Conservation (phyloP, 2,113 vertebrate species). For the Himantopus leucocephalus region DNA sequence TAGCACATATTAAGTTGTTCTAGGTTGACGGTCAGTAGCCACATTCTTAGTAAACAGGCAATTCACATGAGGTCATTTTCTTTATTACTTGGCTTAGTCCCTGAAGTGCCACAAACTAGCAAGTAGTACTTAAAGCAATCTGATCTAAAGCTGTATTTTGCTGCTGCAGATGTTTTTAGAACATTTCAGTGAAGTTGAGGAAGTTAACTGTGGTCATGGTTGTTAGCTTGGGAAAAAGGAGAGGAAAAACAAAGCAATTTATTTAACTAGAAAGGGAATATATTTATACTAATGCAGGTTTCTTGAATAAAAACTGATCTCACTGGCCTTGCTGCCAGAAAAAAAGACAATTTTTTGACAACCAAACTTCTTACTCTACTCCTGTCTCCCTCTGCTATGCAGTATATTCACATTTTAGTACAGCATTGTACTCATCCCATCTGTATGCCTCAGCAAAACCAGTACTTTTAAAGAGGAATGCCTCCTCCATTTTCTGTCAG, state of each 20-base stretch:
- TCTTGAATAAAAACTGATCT: not conserved
- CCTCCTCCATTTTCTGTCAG: not conserved
- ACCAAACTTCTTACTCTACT: not conserved
- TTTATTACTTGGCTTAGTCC: not conserved
- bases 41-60: not conserved
- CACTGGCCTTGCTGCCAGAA: not conserved
- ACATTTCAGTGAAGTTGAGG: not conserved
- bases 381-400: not conserved
- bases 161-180: not conserved
- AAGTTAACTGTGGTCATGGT: not conserved
- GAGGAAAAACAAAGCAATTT: not conserved
- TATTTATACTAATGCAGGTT: not conserved
- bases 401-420: not conserved
- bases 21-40: not conserved
- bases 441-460: not conserved
- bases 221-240: not conserved
- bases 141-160: not conserved
- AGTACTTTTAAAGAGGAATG: not conserved
- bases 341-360: not conserved
- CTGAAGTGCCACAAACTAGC: not conserved
- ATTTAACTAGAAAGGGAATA: not conserved
- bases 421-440: not conserved
- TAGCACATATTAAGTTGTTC: not conserved
- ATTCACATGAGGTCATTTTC: not conserved
- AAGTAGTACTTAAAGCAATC: constrained; percentile 14